These are phyloP conservation scores for Gerris lacustris DNA, from an alignment of 2,888 invertebrate genomes.

Conservation along the genomic window DNA sequence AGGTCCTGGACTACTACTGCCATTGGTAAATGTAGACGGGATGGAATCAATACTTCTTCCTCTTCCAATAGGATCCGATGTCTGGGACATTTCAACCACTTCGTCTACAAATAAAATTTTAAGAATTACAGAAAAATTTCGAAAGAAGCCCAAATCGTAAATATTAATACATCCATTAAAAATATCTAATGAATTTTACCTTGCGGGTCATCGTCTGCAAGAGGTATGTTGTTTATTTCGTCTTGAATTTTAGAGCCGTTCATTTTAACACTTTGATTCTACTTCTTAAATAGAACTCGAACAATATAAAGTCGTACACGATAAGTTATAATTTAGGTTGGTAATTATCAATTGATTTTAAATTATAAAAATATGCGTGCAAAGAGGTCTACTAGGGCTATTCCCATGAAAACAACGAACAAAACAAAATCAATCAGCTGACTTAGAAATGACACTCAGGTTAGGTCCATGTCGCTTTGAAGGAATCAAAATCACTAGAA, in stretches of 20 bases:
- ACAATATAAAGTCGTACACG: background rate
- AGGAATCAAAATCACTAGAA: no score
- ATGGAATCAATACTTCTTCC: slow-evolving; percentile 83
- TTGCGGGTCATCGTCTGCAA: slow-evolving; percentile 87
- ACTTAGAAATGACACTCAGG: no score
- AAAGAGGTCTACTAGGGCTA: no score
- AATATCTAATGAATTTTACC: slow-evolving; percentile 39
- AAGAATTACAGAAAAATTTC: background rate
- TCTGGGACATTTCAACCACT: slow-evolving; percentile 38
- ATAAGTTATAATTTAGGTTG: background rate
- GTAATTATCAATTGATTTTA: no score
- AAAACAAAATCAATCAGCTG: no score
- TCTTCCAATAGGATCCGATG: slow-evolving; percentile 54
- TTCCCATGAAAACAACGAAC: no score
- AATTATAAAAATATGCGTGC: no score
- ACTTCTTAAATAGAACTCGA: background rate
- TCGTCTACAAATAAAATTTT: slow-evolving; percentile 35
- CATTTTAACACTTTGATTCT: slow-evolving; percentile 17
- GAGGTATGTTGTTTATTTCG: slow-evolving; percentile 65
- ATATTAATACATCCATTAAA: background rate
- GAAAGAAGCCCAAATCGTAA: background rate
- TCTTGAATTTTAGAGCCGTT: slow-evolving; percentile 51
- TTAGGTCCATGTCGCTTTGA: no score
- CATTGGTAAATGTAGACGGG: slow-evolving; percentile 76
- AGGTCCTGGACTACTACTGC: slow-evolving; percentile 59